Conservation (phyloP, 1,140 invertebrate genomes). For the Cryptotermes secundus region DNA sequence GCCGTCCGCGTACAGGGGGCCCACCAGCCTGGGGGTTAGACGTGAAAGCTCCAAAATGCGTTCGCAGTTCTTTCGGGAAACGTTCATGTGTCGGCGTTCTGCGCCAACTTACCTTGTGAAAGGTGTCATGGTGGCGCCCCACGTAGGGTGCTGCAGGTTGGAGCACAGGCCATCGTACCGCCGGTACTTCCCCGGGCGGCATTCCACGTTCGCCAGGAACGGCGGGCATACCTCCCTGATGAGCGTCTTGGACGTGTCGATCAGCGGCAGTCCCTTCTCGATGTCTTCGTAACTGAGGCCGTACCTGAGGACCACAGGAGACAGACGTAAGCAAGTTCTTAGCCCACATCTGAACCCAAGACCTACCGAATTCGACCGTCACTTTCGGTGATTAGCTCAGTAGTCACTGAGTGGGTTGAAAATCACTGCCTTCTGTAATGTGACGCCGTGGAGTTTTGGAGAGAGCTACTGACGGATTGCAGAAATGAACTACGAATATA, state of each 20-base stretch:
- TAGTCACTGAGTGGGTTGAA: no score
- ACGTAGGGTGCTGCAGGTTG: conserved; percentile 85
- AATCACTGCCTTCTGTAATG: no score
- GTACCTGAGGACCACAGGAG: conserved; percentile 59
- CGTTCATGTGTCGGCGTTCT: no score
- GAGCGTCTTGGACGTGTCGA: conserved; percentile 86
- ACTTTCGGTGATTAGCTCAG: no score
- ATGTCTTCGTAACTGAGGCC: conserved; percentile 82
- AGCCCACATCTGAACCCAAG: no score
- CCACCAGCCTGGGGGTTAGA: conserved; percentile 59
- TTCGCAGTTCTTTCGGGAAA: no score
- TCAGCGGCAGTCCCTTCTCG: conserved; percentile 80
- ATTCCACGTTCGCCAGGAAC: conserved; percentile 83
- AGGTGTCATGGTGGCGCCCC: conserved; percentile 83
- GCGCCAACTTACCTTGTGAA: conserved; percentile 73
- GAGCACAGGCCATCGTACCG: conserved; percentile 90
- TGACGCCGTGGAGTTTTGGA: no score
- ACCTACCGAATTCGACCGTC: no score
- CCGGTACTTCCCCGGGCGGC: conserved; percentile 85
- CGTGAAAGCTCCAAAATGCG: not conserved
- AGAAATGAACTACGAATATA: no score
- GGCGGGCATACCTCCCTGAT: conserved; percentile 85
- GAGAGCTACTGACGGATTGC: no score
- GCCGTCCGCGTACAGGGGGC: conserved; percentile 76
- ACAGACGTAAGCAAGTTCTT: no score